Percentiles rank a stretch among this genome's conserved stretches.
These are phyloP conservation scores for Magallana gigas DNA, from an alignment of 1,140 invertebrate species.

Conservation along the genomic window DNA sequence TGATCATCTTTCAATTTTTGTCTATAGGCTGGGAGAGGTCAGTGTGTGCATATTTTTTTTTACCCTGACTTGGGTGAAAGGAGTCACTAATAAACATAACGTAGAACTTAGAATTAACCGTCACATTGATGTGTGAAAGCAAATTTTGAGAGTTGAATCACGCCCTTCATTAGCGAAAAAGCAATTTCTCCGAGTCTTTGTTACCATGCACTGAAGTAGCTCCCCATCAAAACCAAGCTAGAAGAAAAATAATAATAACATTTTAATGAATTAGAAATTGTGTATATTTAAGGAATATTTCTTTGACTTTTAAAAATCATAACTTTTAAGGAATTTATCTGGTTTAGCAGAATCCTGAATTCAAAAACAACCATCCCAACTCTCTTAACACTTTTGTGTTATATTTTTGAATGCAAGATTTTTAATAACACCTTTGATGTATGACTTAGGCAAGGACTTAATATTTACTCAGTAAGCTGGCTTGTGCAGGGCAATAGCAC, in stretches of 20 bases:
- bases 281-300: background rate
- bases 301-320: no score
- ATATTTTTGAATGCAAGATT: background rate
- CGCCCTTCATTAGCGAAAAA: background rate
- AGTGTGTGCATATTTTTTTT: background rate
- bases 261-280: background rate
- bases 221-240: background rate
- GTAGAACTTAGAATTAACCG: background rate
- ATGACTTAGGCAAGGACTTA: background rate
- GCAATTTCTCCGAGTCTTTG: background rate
- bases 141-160: background rate
- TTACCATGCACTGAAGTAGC: background rate
- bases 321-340: background rate
- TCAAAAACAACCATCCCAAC: background rate
- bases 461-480: background rate
- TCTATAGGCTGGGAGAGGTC: background rate
- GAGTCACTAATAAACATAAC: background rate
- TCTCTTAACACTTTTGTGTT: background rate
- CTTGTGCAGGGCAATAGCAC: background rate
- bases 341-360: background rate
- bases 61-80: background rate
- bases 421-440: constrained; percentile 18
- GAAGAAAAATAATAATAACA: background rate
- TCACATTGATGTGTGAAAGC: background rate
- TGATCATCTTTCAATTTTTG: constrained; percentile 17